Evolutionary conservation across 2,888 invertebrate genomes (phyloP), one percentile per base, ranked within the genome.

Genomic region (Halocaridina rubra): DNA sequence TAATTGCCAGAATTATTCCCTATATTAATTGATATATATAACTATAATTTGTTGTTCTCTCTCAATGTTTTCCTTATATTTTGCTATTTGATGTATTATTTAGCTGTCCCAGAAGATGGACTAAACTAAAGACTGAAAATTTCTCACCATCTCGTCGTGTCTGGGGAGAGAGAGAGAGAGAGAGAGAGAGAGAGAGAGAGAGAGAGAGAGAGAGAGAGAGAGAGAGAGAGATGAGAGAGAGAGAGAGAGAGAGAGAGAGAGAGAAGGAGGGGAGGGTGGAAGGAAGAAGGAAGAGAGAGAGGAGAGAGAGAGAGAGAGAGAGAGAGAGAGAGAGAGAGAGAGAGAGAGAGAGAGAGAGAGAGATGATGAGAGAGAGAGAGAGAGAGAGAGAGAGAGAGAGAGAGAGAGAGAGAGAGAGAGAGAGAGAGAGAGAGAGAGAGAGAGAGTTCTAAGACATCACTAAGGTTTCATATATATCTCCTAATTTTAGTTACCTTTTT

Each of bases 351-450:
- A 67, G 67, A 67, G 67, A 67, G 67, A 67, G 67, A 67, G 67
- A 67, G 67, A 67, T 22, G 27, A 27, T 24, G 67, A 67, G 67
- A 67, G 67, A 67, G 67, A 67, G 67, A 67, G 67, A 67, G 67
- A 67, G 29, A 4, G 24, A 29, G 69, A 27, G 69, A 29, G 27
- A 69, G 27, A 69, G 69, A 7, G 69, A 22, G 27, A 27, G 69
- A 29, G 30, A 32, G 69, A 30, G 13, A n/a, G n/a, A 13, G 7
- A 32, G 30, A 32, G 30, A 19, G 32, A 16, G 10, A 29, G 3
- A 29, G 30, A 29, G 10, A 8, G 29, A 24, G 69, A 22, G 29
- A 69, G 27, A 69, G 27, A 29, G 69, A 29, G 13, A 27, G 29
- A 69, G 29, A 69, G 13, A 16, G 30, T 19, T 27, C 29, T 19